These are phyloP conservation scores for Drosophila nasuta DNA, from an alignment of 1,140 invertebrate species.

Conservation along the genomic window DNA sequence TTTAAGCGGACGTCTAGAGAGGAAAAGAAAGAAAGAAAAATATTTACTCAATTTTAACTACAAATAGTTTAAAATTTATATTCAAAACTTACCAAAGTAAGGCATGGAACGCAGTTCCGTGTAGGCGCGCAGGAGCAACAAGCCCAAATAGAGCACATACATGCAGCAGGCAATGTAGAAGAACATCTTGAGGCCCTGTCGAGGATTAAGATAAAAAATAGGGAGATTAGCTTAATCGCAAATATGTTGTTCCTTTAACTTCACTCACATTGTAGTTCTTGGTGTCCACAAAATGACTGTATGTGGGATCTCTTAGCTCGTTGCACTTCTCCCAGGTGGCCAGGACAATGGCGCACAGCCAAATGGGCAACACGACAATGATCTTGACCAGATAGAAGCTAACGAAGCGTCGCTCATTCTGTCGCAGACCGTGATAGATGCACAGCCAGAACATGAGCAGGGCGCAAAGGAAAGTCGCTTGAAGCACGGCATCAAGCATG, in stretches of 20 bases:
- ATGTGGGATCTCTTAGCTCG: constrained; percentile 95
- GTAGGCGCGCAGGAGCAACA: constrained; percentile 95
- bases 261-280: constrained; percentile 93
- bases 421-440: constrained; percentile 95
- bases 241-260: background rate
- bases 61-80: too few species aligned
- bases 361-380: constrained; percentile 93
- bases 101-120: constrained; percentile 98
- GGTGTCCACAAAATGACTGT: constrained; percentile 95
- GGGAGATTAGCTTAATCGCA: background rate
- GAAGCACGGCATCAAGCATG: constrained; percentile 95
- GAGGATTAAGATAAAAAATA: background rate
- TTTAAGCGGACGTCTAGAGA: constrained; percentile 94
- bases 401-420: constrained; percentile 94
- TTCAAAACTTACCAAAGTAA: constrained; percentile 93
- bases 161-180: constrained; percentile 94
- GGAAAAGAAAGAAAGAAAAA: too few species aligned
- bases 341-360: constrained; percentile 93
- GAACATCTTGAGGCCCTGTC: constrained; percentile 91
- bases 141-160: constrained; percentile 94
- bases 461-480: constrained; percentile 94
- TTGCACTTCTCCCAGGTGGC: constrained; percentile 96
- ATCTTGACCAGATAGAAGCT: constrained; percentile 97
- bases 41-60: background rate
- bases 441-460: constrained; percentile 96